These are phyloP conservation scores for Phortica okadai DNA, from an alignment of 2,888 invertebrate genomes.

Conservation along the genomic window DNA sequence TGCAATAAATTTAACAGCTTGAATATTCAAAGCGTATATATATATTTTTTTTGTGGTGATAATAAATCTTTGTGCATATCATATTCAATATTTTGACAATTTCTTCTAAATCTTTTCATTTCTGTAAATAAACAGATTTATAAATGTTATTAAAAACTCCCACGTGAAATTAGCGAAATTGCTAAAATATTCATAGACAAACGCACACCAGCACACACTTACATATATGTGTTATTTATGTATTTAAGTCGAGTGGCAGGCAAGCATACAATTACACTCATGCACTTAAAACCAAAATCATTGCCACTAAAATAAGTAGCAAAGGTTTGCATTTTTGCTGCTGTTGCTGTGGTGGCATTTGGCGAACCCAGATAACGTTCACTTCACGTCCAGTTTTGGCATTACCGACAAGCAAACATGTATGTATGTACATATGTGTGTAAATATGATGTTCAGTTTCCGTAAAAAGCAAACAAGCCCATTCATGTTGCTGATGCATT, in stretches of 20 bases:
- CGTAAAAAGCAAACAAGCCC: slow-evolving; percentile 6
- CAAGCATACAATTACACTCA: background rate
- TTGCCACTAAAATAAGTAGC: background rate
- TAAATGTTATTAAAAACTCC: slow-evolving; percentile 14
- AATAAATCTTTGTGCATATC: background rate
- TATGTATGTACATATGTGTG: background rate
- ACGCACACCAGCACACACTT: background rate
- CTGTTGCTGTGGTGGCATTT: too few relatives aligned
- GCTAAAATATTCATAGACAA: background rate
- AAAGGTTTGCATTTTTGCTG: too few relatives aligned
- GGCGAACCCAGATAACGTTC: too few relatives aligned
- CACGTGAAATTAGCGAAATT: slow-evolving; percentile 17
- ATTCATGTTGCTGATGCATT: background rate
- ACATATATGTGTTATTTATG: background rate
- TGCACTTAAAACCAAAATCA: background rate
- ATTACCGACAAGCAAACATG: background rate
- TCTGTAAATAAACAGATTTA: background rate
- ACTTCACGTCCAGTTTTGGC: background rate
- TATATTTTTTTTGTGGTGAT: background rate
- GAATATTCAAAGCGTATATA: background rate
- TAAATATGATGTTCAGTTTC: slow-evolving; percentile 16
- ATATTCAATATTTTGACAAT: background rate
- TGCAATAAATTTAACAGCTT: background rate
- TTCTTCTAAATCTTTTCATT: background rate
- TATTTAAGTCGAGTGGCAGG: background rate